Evolutionary conservation across 2,113 vertebrate species (phyloP), one percentile per base, ranked within the genome.

Genomic region (Origma solitaria): DNA sequence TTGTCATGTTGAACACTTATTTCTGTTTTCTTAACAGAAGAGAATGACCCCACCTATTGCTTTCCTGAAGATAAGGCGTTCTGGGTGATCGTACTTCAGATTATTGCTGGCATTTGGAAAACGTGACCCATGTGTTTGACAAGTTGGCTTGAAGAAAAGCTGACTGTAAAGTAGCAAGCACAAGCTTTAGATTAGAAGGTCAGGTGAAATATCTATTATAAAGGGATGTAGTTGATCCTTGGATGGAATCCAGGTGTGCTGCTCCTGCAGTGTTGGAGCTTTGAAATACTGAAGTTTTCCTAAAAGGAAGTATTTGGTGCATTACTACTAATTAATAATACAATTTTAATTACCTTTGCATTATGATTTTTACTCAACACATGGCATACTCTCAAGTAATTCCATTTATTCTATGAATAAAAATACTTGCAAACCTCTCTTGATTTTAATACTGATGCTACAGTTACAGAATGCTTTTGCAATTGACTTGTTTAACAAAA

Each of bases 161-260:
- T 86, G 76, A 66, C 93, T 94, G 44, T 77, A 84, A 93, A 90
- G 77, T 76, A 84, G 72, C 71, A 81, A 95, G 90, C 40, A 64
- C 51, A 93, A 94, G 87, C 82, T 92, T 94, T 80, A 88, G 95
- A 96, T 95, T 96, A 95, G 87, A 92, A 95, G 93, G 93, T 95
- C 86, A 92, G 88, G 68, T 78, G 92, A 94, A 95, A 96, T 81
- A 93, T 68, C 79, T 95, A 2, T 72, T 75, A 15, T 54, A 78
- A 82, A 90, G 16, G 49, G 53, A 86, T 92, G 58, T 37, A 81
- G 51, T 9, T 86, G 87, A 92, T 88, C 68, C 56, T 18, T 0
- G 1, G n/a, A 64, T 84, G 37, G 85, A 94, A 83, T 45, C 35
- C 2, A 5, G 27, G 30, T 80, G n/a, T 82, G 53, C 30, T 0